phyloP scores from a whole-genome alignment of 2,888 invertebrate genomes.

The Tachina fera region DNA sequence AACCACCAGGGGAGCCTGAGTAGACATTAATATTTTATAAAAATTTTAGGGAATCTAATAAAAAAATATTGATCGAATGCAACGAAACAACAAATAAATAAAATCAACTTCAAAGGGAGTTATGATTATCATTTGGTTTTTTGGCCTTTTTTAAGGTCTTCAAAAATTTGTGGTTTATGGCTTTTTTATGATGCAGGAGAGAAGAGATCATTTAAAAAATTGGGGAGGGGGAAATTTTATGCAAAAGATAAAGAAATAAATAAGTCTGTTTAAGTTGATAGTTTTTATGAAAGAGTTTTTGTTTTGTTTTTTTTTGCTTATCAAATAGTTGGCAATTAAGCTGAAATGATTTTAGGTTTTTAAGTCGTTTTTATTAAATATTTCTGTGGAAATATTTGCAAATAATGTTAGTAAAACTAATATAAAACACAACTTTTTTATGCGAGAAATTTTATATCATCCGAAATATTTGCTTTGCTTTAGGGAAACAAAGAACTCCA shows the following conservation, averaged over 20 bases:
- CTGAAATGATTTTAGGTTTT: too few species aligned
- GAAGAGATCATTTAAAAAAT: background rate
- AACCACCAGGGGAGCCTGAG: slow-evolving; percentile 69
- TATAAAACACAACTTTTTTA: too few species aligned
- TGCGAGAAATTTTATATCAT: too few species aligned
- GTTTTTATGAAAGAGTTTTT: too few species aligned
- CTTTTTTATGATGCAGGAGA: background rate
- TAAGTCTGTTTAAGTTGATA: background rate
- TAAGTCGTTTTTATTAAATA: too few species aligned
- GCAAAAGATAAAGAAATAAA: background rate
- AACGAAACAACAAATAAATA: slow-evolving; percentile 32
- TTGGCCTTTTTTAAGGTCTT: background rate
- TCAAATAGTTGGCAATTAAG: too few species aligned
- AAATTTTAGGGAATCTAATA: slow-evolving; percentile 68
- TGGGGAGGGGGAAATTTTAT: background rate
- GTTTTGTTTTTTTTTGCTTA: too few species aligned
- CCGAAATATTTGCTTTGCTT: too few species aligned
- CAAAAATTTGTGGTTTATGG: slow-evolving; percentile 13
- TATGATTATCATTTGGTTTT: slow-evolving; percentile 20
- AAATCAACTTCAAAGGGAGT: slow-evolving; percentile 38
- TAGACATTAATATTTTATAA: slow-evolving; percentile 67
- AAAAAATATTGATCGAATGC: slow-evolving; percentile 33
- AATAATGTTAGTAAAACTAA: too few species aligned
- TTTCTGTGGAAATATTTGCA: too few species aligned
- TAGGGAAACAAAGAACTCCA: too few species aligned